A percentile compares a stretch with the other conserved stretches of the same genome.
These are phyloP conservation scores for Pygocentrus nattereri DNA, from an alignment of 2,797 vertebrate species.

Conservation along the genomic window DNA sequence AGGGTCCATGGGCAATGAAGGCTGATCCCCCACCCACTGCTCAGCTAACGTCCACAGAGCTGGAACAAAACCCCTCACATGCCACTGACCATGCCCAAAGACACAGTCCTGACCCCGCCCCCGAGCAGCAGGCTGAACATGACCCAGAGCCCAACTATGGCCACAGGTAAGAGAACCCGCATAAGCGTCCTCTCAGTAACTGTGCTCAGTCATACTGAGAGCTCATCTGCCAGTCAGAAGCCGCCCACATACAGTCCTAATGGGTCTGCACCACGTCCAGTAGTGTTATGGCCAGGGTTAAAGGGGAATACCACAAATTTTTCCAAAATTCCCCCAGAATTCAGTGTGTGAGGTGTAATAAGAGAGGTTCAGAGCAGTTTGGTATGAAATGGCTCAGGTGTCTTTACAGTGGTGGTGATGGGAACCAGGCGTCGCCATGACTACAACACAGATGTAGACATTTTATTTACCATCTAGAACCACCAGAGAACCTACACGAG, in stretches of 20 bases:
- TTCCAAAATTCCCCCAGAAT: too few relatives aligned
- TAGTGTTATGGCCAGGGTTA: too few relatives aligned
- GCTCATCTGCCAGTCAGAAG: neutral
- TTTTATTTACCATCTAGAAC: too few relatives aligned
- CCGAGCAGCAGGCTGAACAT: conserved; percentile 94
- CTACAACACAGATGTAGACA: too few relatives aligned
- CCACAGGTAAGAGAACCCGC: conserved; percentile 87
- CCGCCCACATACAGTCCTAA: neutral
- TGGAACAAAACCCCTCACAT: conserved; percentile 83
- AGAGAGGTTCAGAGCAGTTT: too few relatives aligned
- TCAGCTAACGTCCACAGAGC: neutral
- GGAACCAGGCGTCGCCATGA: too few relatives aligned
- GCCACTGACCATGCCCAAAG: conserved; percentile 94
- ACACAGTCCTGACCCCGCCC: conserved; percentile 90
- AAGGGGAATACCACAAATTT: too few relatives aligned
- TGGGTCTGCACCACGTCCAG: neutral
- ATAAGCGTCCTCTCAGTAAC: neutral
- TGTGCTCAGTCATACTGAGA: neutral
- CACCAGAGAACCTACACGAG: too few relatives aligned
- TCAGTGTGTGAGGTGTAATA: too few relatives aligned
- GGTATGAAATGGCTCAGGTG: too few relatives aligned
- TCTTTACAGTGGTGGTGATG: too few relatives aligned
- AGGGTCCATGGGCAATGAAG: conserved; percentile 93
- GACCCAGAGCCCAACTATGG: conserved; percentile 94
- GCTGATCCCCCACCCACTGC: conserved; percentile 92